These are phyloP conservation scores for Lagopus muta DNA, from an alignment of 2,113 vertebrate genomes.

Conservation along the genomic window DNA sequence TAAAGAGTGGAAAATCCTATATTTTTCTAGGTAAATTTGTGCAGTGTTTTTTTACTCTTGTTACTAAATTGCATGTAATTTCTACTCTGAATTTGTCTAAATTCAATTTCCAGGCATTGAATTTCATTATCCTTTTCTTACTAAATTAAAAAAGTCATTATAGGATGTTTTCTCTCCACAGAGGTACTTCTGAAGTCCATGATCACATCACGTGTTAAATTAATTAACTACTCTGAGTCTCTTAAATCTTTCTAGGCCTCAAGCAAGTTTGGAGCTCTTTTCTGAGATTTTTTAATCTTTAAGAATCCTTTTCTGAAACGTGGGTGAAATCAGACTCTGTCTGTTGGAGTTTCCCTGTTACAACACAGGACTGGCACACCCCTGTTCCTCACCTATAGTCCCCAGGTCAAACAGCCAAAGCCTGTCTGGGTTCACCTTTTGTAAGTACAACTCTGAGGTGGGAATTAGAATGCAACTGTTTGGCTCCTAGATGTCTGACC, in stretches of 20 bases:
- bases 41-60: slow-evolving; percentile 19
- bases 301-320: background rate
- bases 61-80: slow-evolving; percentile 45
- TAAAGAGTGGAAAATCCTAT: background rate
- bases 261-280: slow-evolving; percentile 12
- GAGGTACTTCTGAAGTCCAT: slow-evolving; percentile 49
- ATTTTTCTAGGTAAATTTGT: slow-evolving; percentile 32
- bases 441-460: background rate
- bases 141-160: slow-evolving; percentile 63
- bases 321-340: background rate
- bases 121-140: slow-evolving; percentile 65
- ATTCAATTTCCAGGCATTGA: slow-evolving; percentile 61
- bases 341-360: rapidly evolving
- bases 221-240: slow-evolving; percentile 40
- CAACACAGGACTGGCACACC: rapidly evolving
- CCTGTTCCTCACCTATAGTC: background rate
- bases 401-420: background rate
- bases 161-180: slow-evolving; percentile 49
- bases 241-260: slow-evolving; percentile 36
- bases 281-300: slow-evolving; percentile 10
- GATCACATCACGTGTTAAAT: slow-evolving; percentile 32
- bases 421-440: background rate
- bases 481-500: slow-evolving; percentile 3
- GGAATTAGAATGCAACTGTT: background rate
- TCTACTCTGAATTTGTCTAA: slow-evolving; percentile 61